Percentiles rank a stretch among this genome's conserved stretches.
Evolutionary conservation across 2,888 invertebrate species (phyloP).

Genomic region (Nemotelus nigrinus): DNA sequence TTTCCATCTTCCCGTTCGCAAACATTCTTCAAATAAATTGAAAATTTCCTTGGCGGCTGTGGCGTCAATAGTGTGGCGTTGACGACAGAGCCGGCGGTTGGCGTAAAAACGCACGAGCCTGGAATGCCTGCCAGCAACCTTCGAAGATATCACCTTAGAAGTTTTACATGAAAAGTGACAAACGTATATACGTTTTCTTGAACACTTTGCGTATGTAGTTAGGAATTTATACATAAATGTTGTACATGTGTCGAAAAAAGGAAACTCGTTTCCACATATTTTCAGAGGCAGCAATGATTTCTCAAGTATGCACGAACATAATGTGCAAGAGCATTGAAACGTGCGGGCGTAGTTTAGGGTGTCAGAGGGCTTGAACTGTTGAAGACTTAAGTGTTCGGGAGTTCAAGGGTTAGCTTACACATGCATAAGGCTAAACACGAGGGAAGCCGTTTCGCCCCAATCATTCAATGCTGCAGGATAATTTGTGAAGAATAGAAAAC

Average conservation of each 20-base stretch:
- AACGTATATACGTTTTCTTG: neutral
- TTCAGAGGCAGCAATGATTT: constrained; percentile 35
- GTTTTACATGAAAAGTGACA: constrained; percentile 29
- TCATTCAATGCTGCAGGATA: constrained; percentile 38
- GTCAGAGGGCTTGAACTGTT: constrained; percentile 19
- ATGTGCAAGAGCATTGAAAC: neutral
- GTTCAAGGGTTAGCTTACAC: neutral
- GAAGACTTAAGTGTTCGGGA: neutral
- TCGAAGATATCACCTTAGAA: constrained; percentile 35
- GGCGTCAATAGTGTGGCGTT: constrained; percentile 9
- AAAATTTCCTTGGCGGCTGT: constrained; percentile 42
- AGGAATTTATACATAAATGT: neutral
- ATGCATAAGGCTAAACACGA: neutral
- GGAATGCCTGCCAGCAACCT: constrained; percentile 26
- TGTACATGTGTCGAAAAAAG: neutral
- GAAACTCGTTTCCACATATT: constrained; percentile 28
- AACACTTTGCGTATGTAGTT: neutral
- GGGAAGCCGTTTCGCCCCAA: neutral
- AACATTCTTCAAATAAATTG: constrained; percentile 50
- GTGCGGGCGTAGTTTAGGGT: neutral
- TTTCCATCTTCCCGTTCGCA: constrained; percentile 46
- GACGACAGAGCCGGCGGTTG: neutral
- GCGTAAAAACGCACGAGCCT: constrained; percentile 25
- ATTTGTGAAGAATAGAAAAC: constrained; percentile 43
- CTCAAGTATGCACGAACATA: constrained; percentile 11